Conservation (phyloP, 2,113 vertebrate genomes). For the Stegastes partitus region DNA sequence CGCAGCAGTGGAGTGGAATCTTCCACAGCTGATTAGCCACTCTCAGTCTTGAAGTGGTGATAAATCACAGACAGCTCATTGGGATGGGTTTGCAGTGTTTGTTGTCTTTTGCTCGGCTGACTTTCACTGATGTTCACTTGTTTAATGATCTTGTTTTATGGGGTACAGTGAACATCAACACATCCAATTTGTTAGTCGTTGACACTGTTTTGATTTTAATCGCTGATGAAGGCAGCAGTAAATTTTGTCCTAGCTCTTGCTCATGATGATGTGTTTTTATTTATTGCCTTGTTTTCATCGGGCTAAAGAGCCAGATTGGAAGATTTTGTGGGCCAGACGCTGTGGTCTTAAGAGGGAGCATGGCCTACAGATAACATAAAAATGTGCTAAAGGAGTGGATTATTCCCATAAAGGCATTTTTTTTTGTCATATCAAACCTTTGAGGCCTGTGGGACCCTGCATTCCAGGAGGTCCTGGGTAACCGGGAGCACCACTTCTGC, state of each 20-base stretch:
- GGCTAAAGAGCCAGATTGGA: background rate
- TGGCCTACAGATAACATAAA: background rate
- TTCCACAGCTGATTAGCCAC: slow-evolving; percentile 62
- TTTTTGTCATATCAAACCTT: slow-evolving; percentile 77
- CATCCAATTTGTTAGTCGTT: slow-evolving; percentile 57
- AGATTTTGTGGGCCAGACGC: slow-evolving; percentile 1
- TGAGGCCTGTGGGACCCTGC: slow-evolving; percentile 80
- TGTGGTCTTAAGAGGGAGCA: background rate
- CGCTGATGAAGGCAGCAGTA: slow-evolving; percentile 56
- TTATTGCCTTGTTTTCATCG: slow-evolving; percentile 50
- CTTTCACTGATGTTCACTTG: slow-evolving; percentile 58
- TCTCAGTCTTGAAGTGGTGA: slow-evolving; percentile 48
- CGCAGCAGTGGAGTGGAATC: slow-evolving; percentile 35
- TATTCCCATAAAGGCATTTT: background rate
- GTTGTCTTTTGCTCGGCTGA: slow-evolving; percentile 68
- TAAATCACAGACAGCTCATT: slow-evolving; percentile 62
- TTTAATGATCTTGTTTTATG: slow-evolving; percentile 71
- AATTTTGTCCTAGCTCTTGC: slow-evolving; percentile 38
- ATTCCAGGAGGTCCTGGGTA: slow-evolving; percentile 83
- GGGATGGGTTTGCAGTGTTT: slow-evolving; percentile 48
- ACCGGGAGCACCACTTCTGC: slow-evolving; percentile 79
- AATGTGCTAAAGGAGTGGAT: background rate
- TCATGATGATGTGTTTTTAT: slow-evolving; percentile 28
- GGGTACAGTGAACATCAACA: slow-evolving; percentile 59
- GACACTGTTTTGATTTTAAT: slow-evolving; percentile 71